Base-by-base conservation (phyloP, 1,140 invertebrate species). In the Drosophila pachea region DNA sequence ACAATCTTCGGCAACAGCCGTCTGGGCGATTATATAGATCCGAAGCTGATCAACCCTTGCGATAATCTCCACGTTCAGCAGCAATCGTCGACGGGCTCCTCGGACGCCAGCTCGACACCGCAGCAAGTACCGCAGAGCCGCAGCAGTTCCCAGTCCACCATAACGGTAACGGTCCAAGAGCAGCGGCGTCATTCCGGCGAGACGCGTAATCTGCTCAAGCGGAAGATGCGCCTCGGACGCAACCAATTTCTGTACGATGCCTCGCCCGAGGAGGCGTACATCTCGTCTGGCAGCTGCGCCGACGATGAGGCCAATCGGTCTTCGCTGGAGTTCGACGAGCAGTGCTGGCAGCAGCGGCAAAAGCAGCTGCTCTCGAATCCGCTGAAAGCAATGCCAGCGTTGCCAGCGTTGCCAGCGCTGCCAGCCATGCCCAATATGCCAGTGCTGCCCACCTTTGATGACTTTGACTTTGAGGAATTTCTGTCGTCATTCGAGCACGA, bases 391-490 rank as follows among this genome's bases (percentile, higher is more conserved):
- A 63, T 78, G 64, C 81, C 72, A 22, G 22, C 22, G 22, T 22
- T 22, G 0, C 35, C 65, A 55, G 56, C 54, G 16, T 60, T 74
- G 64, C 54, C 79, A 22, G 22, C 22, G 22, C 3, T 22, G 0
- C 35, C 65, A 55, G 56, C 54, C 29, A 63, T 74, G 64, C 54
- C 79, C 35, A 74, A 60, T 43, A 54, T 82, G 59, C 74, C 74
- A 40, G 52, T 60, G 50, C 64, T 74, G 63, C 82, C 88, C 9
- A 76, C 79, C 11, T 88, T 90, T 45, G 89, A 90, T 53, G 88
- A 90, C 58, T 89, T 89, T 69, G 88, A 90, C 62, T 91, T 92
- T 68, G 91, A 92, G 72, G 91, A 92, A 72, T 82, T 92, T 61
- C 90, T 91, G 49, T 90, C 89, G 52, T 90, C 91, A 62, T 91